A percentile compares a stretch with the other conserved stretches of the same genome.
Evolutionary conservation across 2,797 vertebrate genomes (phyloP).

Genomic region (Rhinella marina): DNA sequence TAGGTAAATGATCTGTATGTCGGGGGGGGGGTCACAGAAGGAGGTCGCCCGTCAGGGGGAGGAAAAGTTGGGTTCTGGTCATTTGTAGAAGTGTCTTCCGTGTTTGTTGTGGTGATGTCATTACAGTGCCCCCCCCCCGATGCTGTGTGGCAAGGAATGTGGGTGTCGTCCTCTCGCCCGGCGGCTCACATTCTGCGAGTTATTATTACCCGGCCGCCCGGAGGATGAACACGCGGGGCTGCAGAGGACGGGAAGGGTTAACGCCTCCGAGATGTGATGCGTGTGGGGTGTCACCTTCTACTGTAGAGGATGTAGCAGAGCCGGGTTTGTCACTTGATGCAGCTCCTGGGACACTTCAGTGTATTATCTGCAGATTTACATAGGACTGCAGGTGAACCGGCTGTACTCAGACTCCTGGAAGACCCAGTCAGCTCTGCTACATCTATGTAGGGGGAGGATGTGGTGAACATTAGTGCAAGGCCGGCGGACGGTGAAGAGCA

Average conservation of each 20-base stretch:
- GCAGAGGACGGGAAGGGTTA: too few species aligned
- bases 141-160: constrained; percentile 37
- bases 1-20: too few species aligned
- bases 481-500: background rate
- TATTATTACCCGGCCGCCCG: constrained; percentile 32
- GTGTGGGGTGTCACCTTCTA: too few species aligned
- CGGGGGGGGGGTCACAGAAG: background rate
- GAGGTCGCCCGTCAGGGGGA: background rate
- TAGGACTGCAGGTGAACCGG: background rate
- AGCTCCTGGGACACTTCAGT: background rate
- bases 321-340: background rate
- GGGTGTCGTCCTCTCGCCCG: constrained; percentile 29
- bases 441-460: background rate
- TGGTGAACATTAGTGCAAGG: background rate
- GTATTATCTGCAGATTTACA: background rate
- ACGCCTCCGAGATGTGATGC: background rate
- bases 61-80: background rate
- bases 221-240: background rate
- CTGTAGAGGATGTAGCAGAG: background rate
- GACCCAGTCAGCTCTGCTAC: background rate
- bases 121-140: background rate
- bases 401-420: too few species aligned
- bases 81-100: background rate
- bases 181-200: background rate
- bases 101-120: background rate